Percentiles rank a stretch among this genome's conserved stretches.
phyloP scores from a whole-genome alignment of 2,113 vertebrate genomes.

The Indri indri region DNA sequence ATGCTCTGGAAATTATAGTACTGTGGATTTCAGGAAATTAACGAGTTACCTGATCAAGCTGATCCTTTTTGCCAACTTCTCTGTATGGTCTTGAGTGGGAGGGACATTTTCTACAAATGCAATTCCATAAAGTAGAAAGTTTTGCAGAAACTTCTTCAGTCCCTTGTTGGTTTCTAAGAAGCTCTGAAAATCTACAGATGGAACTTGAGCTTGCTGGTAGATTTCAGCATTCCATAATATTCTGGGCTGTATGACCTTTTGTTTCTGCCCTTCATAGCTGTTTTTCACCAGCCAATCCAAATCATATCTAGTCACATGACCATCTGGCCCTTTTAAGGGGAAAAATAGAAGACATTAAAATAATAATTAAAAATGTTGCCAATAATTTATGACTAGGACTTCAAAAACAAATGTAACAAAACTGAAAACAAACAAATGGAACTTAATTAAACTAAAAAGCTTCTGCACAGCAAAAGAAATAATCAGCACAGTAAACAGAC shows the following conservation, averaged over 20 bases:
- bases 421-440: too few relatives aligned
- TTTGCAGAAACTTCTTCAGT: conserved; percentile 90
- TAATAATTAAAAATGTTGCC: not conserved
- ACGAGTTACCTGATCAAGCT: conserved; percentile 92
- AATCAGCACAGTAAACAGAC: too few relatives aligned
- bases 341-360: conserved; percentile 35
- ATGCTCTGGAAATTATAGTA: not conserved
- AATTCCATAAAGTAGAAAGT: conserved; percentile 92
- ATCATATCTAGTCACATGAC: conserved; percentile 90
- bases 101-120: conserved; percentile 93
- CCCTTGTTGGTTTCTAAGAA: conserved; percentile 91
- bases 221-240: conserved; percentile 91
- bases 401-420: too few relatives aligned
- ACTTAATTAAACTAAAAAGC: too few relatives aligned
- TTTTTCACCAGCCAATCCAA: conserved; percentile 92
- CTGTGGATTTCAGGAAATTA: not conserved
- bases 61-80: conserved; percentile 87
- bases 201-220: conserved; percentile 87
- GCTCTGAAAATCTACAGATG: conserved; percentile 84
- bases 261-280: conserved; percentile 92
- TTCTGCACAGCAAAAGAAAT: too few relatives aligned
- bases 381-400: not conserved
- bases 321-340: conserved; percentile 88
- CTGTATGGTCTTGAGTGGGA: conserved; percentile 91
- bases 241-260: conserved; percentile 85